Evolutionary conservation across 2,113 vertebrate species (phyloP).

Genomic region (Phylloscopus whistleri): DNA sequence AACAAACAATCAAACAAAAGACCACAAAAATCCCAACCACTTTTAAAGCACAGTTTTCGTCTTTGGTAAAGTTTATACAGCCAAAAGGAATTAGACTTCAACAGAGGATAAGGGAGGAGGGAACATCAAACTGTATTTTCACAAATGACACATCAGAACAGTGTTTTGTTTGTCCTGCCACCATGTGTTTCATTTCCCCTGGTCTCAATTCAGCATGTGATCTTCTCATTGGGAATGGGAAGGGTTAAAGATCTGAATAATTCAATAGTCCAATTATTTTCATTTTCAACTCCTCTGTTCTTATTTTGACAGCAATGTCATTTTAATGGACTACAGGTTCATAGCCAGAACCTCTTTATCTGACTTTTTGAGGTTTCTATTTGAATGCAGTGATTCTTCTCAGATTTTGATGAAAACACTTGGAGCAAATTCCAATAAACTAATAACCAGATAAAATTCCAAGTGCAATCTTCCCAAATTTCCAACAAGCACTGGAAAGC

Average conservation of each 20-base stretch:
- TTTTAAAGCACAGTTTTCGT: background rate
- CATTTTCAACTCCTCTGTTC: background rate
- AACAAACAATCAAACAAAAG: background rate
- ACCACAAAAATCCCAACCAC: background rate
- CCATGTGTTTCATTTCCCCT: background rate
- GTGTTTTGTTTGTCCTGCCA: background rate
- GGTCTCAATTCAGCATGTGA: background rate
- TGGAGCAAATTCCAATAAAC: background rate
- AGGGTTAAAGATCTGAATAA: background rate
- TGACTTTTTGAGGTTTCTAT: background rate
- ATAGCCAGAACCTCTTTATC: background rate
- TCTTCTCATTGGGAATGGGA: background rate
- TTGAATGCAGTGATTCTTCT: background rate
- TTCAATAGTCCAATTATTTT: background rate
- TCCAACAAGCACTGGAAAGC: background rate
- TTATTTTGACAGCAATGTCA: background rate
- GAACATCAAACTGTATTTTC: background rate
- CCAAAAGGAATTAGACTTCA: background rate
- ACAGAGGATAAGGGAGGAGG: background rate
- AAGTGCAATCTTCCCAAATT: background rate
- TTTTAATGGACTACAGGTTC: background rate
- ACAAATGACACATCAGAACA: background rate
- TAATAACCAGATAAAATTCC: background rate
- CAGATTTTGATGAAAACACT: background rate
- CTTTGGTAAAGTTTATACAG: background rate